These are phyloP conservation scores for Gopherus evgoodei DNA, from an alignment of 2,113 vertebrate genomes.

Conservation along the genomic window DNA sequence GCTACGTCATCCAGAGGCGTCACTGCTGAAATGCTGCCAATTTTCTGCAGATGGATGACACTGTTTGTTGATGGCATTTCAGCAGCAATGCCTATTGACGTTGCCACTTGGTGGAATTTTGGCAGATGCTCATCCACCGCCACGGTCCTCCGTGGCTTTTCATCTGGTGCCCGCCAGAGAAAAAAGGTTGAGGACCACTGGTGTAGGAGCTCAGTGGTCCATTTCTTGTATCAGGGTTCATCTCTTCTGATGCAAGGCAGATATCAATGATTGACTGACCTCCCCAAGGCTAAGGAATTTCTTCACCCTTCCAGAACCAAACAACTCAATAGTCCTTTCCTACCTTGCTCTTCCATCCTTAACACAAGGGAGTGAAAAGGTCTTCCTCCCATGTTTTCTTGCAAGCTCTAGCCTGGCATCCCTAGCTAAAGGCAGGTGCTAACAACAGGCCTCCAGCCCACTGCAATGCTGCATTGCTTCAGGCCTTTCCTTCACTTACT, in stretches of 20 bases:
- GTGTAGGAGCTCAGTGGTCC: neutral
- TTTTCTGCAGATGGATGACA: too few relatives aligned
- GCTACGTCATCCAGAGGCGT: too few relatives aligned
- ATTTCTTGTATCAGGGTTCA: neutral
- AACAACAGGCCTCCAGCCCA: neutral
- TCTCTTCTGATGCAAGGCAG: neutral
- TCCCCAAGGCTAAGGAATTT: neutral
- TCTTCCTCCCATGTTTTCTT: neutral
- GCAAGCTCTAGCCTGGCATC: neutral
- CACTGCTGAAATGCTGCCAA: too few relatives aligned
- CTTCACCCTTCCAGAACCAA: neutral
- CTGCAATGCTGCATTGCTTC: neutral
- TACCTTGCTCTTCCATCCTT: neutral
- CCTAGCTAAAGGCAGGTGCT: neutral
- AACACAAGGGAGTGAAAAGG: neutral
- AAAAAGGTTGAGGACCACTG: too few relatives aligned
- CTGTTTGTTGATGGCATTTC: too few relatives aligned
- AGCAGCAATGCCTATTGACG: too few relatives aligned
- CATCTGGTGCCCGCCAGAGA: too few relatives aligned
- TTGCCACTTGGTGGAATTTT: too few relatives aligned
- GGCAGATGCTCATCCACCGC: too few relatives aligned
- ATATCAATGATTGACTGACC: neutral
- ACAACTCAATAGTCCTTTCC: neutral
- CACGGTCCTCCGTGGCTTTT: too few relatives aligned
- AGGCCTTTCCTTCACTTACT: neutral